Base-by-base conservation (phyloP, 2,113 vertebrate species). In the Grammomys surdaster region DNA sequence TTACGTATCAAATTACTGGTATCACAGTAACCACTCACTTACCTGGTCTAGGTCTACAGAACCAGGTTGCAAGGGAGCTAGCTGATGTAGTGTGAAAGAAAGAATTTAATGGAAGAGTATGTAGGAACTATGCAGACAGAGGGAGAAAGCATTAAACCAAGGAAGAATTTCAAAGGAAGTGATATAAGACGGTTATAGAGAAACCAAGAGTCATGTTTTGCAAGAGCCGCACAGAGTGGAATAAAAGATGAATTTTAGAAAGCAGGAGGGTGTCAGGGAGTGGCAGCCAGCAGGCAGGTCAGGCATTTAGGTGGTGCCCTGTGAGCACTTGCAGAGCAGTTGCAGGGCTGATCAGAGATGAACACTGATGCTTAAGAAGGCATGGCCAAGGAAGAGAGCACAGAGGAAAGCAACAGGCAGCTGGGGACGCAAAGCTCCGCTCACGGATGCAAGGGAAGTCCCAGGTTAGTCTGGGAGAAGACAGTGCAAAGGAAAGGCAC, bases 11-110 rank as follows among this genome's bases (percentile, higher is more conserved):
- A 58, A 76, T 92, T 96, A 72, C 17, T 40, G 1, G 54, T 90
- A 20, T 89, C 51, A 65, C 14, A 85, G 51, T 14, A 72, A 82
- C 40, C 24, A 85, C 9, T 76, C 24, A 20, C 31, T 19, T 14
- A 22, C 51, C 56, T 77, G n/a, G 80, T 51, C n/a, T 46, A 72
- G n/a, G 70, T 51, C 43, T 40, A 72, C 43, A 63, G 8, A 94
- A 56, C 43, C 46, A 33, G 76, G 36, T 56, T 95, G 88, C 51
- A 75, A 13, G 89, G 60, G 13, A 19, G 31, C 13, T 40, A 19
- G n/a, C 11, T 46, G 40, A 51, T 12, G 16, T 87, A 48, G 65
- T 94, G 75, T 94, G 58, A 60, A 78, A 91, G 43, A 95, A 91
- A 94, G 19, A 14, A 75, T 46, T 28, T 6, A 28, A 60, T 24